Evolutionary conservation across 2,797 vertebrate genomes (phyloP).

Genomic region (Premnoplex brunnescens): DNA sequence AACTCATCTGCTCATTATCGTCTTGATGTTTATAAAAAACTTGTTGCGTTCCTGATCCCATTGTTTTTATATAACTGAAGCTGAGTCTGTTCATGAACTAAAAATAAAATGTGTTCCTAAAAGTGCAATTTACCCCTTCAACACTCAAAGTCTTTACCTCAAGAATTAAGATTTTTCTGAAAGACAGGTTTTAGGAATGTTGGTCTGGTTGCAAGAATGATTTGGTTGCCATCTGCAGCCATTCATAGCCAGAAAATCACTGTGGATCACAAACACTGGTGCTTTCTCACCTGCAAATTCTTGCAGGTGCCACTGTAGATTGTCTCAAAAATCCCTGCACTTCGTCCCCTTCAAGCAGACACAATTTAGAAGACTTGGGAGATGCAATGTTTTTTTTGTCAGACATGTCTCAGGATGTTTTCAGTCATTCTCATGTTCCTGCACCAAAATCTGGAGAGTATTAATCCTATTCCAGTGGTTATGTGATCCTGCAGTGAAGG

Average conservation of each 20-base stretch:
- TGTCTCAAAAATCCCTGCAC: neutral
- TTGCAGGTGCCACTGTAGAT: neutral
- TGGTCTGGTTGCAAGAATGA: neutral
- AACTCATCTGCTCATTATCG: neutral
- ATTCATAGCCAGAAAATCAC: neutral
- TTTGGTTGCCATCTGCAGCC: neutral
- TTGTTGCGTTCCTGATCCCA: neutral
- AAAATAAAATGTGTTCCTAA: neutral
- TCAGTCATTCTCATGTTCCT: neutral
- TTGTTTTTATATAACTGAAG: constrained; percentile 13
- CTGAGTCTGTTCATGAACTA: neutral
- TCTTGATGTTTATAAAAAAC: constrained; percentile 1
- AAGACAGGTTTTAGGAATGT: neutral
- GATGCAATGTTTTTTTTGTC: neutral
- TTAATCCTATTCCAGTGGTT: neutral
- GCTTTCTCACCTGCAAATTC: neutral
- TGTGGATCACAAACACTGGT: neutral
- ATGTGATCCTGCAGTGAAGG: neutral
- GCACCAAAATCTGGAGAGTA: neutral
- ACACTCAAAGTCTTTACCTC: neutral
- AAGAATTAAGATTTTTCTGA: neutral
- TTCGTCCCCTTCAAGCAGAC: neutral
- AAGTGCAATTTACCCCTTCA: neutral
- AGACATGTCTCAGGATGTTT: neutral
- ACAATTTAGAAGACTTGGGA: neutral